Evolutionary conservation across 2,888 invertebrate species (phyloP).

Genomic region (Agriopis aurantiaria): DNA sequence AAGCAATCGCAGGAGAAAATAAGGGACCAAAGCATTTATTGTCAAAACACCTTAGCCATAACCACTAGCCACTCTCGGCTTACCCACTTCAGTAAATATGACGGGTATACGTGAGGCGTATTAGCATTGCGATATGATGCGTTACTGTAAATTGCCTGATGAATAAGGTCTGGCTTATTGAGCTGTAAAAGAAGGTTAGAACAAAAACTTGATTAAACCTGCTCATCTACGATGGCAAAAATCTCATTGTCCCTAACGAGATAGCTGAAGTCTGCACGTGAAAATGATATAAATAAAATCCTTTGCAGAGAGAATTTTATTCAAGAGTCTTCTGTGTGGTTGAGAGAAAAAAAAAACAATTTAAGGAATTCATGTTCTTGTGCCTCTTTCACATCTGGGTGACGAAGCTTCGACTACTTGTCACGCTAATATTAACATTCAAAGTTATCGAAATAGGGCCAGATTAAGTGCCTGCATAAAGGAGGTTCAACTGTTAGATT

Average conservation of each 20-base stretch:
- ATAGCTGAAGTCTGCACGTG: slow-evolving; percentile 6
- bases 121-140: slow-evolving; percentile 47
- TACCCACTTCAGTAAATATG: slow-evolving; percentile 39
- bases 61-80: not conserved
- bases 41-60: slow-evolving; percentile 3
- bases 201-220: slow-evolving; percentile 43
- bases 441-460: too few relatives aligned
- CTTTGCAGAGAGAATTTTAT: not conserved
- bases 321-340: not conserved
- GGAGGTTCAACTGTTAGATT: too few relatives aligned
- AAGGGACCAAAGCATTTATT: not conserved
- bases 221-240: slow-evolving; percentile 26
- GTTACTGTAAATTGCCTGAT: slow-evolving; percentile 48
- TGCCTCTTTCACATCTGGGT: too few relatives aligned
- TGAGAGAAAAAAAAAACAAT: slow-evolving; percentile 34
- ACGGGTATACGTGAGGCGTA: slow-evolving; percentile 45
- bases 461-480: too few relatives aligned
- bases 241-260: slow-evolving; percentile 38
- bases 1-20: not conserved
- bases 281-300: slow-evolving; percentile 31
- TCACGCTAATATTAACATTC: too few relatives aligned
- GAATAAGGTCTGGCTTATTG: slow-evolving; percentile 39
- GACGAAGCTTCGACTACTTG: too few relatives aligned
- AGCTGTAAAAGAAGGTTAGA: slow-evolving; percentile 31
- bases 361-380: too few relatives aligned